These are phyloP conservation scores for Metellina segmentata DNA, from an alignment of 2,888 invertebrate species.

Conservation along the genomic window DNA sequence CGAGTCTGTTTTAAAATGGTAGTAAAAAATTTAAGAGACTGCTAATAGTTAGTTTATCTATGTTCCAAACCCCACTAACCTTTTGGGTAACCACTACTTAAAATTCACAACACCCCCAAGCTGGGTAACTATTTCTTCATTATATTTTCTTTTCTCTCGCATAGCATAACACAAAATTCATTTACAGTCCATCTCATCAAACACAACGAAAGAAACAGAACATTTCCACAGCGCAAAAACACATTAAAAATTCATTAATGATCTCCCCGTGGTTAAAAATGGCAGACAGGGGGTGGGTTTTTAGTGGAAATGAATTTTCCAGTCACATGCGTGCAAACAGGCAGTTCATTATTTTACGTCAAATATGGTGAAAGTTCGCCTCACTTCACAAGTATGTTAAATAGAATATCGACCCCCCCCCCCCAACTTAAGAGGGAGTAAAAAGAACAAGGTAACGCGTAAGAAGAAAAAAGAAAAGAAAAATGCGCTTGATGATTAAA, in stretches of 20 bases:
- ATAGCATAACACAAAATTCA: not conserved
- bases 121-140: not conserved
- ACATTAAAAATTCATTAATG: conserved; percentile 65
- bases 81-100: not conserved
- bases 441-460: conserved; percentile 18
- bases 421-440: not conserved
- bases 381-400: conserved; percentile 72
- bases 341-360: conserved; percentile 71
- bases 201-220: not conserved
- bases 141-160: not conserved
- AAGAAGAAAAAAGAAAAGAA: conserved; percentile 39
- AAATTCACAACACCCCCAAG: not conserved
- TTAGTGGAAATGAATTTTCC: conserved; percentile 35
- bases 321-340: conserved; percentile 61
- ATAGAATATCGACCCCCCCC: conserved; percentile 71
- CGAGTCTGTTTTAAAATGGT: too few species aligned
- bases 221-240: conserved; percentile 22
- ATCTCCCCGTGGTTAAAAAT: conserved; percentile 53
- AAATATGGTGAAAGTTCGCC: conserved; percentile 71
- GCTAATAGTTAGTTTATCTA: not conserved
- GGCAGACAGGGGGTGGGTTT: not conserved
- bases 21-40: too few species aligned
- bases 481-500: conserved; percentile 69
- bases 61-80: not conserved
- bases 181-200: conserved; percentile 3